phyloP scores from a whole-genome alignment of 2,888 invertebrate species.

The Melipona beecheii region DNA sequence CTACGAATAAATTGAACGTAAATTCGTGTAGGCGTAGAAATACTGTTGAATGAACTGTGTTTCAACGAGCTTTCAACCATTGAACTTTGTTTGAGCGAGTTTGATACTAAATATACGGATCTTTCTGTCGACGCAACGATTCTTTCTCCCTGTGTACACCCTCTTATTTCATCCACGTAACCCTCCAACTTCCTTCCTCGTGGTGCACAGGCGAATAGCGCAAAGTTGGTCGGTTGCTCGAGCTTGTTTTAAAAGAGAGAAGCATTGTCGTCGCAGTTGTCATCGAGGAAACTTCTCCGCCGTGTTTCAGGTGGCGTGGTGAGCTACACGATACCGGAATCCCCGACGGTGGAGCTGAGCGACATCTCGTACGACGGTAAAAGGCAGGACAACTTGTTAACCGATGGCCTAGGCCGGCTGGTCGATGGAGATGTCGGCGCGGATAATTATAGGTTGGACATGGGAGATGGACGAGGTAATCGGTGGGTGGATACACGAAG shows the following conservation, averaged over 20 bases:
- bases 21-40: neutral
- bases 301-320: slow-evolving; percentile 85
- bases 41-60: neutral
- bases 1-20: neutral
- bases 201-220: slow-evolving; percentile 4
- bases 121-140: slow-evolving; percentile 17
- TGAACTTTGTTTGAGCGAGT: neutral
- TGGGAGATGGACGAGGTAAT: slow-evolving; percentile 87
- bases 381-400: slow-evolving; percentile 83
- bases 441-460: slow-evolving; percentile 87
- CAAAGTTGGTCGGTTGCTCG: slow-evolving; percentile 27
- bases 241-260: slow-evolving; percentile 54
- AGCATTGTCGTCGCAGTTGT: slow-evolving; percentile 45
- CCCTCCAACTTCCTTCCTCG: neutral
- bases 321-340: slow-evolving; percentile 86
- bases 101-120: too few relatives aligned
- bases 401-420: slow-evolving; percentile 89
- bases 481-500: slow-evolving; percentile 56
- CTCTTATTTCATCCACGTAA: neutral
- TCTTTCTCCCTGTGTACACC: slow-evolving; percentile 15
- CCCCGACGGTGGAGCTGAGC: slow-evolving; percentile 85
- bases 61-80: neutral
- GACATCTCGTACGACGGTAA: slow-evolving; percentile 90
- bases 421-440: slow-evolving; percentile 88
- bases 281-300: slow-evolving; percentile 42